Percentiles rank a stretch among this genome's conserved stretches.
Conservation (phyloP, 2,113 vertebrate genomes). For the Phoxinus phoxinus region DNA sequence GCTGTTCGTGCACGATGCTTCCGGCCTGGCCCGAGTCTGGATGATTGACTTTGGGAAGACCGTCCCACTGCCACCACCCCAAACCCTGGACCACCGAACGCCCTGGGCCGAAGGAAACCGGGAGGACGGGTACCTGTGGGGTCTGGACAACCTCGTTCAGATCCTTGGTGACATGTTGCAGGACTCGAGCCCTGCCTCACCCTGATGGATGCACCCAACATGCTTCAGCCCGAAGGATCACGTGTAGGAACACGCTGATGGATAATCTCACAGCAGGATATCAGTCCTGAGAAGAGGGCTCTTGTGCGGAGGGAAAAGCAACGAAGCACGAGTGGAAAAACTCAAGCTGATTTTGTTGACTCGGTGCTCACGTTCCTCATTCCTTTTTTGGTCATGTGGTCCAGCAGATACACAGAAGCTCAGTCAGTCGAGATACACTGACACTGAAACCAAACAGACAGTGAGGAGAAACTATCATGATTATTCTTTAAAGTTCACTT, state of each 20-base stretch:
- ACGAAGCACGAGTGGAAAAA: not conserved
- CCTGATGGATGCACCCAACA: conserved; percentile 46
- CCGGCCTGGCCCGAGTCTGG: conserved; percentile 84
- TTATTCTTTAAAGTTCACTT: conserved; percentile 16
- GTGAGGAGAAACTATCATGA: not conserved
- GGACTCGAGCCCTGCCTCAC: conserved; percentile 46
- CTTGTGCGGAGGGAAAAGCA: not conserved
- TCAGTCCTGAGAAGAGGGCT: not conserved
- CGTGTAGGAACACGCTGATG: not conserved
- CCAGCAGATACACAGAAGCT: not conserved
- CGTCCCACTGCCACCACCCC: conserved; percentile 73
- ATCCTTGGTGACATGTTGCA: conserved; percentile 77
- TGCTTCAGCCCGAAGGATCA: not conserved
- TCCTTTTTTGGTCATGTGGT: not conserved
- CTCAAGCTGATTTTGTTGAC: not conserved
- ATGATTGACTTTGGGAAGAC: conserved; percentile 97
- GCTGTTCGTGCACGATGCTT: conserved; percentile 87
- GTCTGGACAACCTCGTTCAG: conserved; percentile 86
- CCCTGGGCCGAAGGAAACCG: conserved; percentile 89
- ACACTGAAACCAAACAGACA: not conserved
- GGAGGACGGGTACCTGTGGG: conserved; percentile 91
- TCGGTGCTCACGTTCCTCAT: not conserved
- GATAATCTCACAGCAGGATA: not conserved
- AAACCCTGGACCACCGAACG: conserved; percentile 83
- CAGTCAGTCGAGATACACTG: conserved; percentile 26